A percentile compares a stretch with the other conserved stretches of the same genome.
phyloP scores from a whole-genome alignment of 92 coral and sea anemone genomes.

The Blastomussa wellsi region DNA sequence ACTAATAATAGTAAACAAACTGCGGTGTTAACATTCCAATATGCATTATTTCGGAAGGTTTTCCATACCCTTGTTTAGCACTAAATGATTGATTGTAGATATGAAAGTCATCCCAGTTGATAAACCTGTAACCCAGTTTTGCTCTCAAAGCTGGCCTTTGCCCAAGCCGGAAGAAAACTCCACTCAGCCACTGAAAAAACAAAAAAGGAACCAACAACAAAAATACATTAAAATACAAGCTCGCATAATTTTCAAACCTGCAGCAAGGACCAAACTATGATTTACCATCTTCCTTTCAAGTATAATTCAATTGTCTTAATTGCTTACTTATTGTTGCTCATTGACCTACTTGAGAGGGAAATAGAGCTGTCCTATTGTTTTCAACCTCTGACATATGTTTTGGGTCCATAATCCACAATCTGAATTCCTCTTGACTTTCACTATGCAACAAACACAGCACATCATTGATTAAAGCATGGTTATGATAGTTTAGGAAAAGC shows the following conservation, averaged over 20 bases:
- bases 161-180: conserved; percentile 53
- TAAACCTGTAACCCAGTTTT: conserved; percentile 52
- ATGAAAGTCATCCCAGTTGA: conserved; percentile 16
- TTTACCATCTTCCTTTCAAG: not conserved
- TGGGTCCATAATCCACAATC: conserved; percentile 65
- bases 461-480: too few species aligned
- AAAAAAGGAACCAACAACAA: not conserved
- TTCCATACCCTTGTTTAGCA: conserved; percentile 38
- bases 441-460: not conserved
- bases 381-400: conserved; percentile 49
- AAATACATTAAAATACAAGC: not conserved
- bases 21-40: too few species aligned
- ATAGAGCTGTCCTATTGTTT: conserved; percentile 32
- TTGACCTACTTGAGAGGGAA: conserved; percentile 63
- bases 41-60: too few species aligned
- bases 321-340: too few species aligned
- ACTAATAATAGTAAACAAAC: too few species aligned
- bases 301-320: not conserved
- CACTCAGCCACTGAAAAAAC: conserved; percentile 43
- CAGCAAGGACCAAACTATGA: too few species aligned
- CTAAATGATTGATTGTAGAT: conserved; percentile 41
- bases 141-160: conserved; percentile 52
- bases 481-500: not conserved
- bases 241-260: not conserved
- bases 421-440: conserved; percentile 43